Base-by-base conservation (phyloP, 2,888 invertebrate genomes). In the Noctua comes region DNA sequence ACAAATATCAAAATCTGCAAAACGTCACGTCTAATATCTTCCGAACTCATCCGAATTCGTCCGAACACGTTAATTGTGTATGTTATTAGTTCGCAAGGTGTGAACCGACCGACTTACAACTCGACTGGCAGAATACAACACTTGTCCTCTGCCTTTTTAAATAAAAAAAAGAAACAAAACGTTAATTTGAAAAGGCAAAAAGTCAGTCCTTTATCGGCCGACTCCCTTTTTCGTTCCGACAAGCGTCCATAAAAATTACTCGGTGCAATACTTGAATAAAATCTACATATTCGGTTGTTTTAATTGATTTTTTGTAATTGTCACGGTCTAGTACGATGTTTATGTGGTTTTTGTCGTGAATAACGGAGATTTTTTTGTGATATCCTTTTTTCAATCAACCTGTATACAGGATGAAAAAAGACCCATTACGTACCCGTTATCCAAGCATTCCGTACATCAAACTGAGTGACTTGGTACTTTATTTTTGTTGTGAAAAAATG, bases 81-180 rank as follows among this genome's bases (percentile, higher is more conserved):
- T 90, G 90, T 93, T 94, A 93, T 92, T 92, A 93, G 90, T 86
- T 70, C 88, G 93, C 94, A 95, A 95, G 94, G 95, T 95, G 95
- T 94, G 91, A 93, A 92, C 88, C 91, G 88, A 88, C 87, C 91
- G 87, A 88, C 87, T 86, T 86, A 81, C 82, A 76, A 86, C 75
- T 73, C 65, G 74, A 78, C 64, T 73, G 82, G 84, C 77, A 80
- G 70, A 85, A 84, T 76, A 86, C 83, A 88, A 88, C 84, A 86
- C 82, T 88, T 78, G 84, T 76, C 83, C 43, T 68, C 48, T 57
- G 8, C 64, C 59, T 76, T 80, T 76, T 85, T 27, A 43, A 43
- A 18, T 43, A 43, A 66, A 66, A 66, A 88, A 82, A 88, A 87
- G 82, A 80, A 82, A 85, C 68, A 78, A 86, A 80, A 80, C 8